These are phyloP conservation scores for Pyrocephalus nanus DNA, from an alignment of 2,797 vertebrate species.

Conservation along the genomic window DNA sequence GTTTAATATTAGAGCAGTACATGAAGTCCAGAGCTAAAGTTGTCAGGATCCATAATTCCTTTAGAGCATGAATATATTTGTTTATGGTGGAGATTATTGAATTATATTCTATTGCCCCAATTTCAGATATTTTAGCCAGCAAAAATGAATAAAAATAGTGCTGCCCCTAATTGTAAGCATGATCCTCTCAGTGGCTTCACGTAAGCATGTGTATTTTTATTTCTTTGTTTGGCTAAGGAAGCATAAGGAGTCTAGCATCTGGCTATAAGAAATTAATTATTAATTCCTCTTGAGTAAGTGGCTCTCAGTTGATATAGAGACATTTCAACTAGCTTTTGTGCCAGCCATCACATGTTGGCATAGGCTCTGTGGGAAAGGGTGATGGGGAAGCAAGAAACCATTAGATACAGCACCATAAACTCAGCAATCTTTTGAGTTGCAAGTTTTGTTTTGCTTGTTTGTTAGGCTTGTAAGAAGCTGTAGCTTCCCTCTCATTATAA, in stretches of 20 bases:
- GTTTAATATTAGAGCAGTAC: neutral
- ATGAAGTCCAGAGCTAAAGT: neutral
- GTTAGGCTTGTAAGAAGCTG: neutral
- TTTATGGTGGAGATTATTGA: neutral
- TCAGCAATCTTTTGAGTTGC: neutral
- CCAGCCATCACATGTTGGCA: neutral
- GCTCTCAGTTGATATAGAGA: neutral
- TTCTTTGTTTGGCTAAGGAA: neutral
- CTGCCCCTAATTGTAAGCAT: neutral
- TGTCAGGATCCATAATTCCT: neutral
- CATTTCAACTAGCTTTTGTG: neutral
- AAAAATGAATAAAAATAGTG: neutral
- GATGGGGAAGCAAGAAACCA: neutral
- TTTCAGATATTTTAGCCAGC: neutral
- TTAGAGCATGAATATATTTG: neutral
- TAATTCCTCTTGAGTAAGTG: neutral
- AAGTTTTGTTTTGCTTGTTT: neutral
- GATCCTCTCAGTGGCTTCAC: neutral
- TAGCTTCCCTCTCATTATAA: neutral
- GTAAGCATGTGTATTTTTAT: neutral
- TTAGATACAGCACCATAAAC: neutral
- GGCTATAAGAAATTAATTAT: neutral
- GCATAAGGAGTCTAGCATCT: neutral
- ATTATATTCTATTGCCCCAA: neutral
- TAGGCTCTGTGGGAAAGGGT: neutral